Conservation (phyloP, 2,888 invertebrate genomes). For the Stegophylla sp. region DNA sequence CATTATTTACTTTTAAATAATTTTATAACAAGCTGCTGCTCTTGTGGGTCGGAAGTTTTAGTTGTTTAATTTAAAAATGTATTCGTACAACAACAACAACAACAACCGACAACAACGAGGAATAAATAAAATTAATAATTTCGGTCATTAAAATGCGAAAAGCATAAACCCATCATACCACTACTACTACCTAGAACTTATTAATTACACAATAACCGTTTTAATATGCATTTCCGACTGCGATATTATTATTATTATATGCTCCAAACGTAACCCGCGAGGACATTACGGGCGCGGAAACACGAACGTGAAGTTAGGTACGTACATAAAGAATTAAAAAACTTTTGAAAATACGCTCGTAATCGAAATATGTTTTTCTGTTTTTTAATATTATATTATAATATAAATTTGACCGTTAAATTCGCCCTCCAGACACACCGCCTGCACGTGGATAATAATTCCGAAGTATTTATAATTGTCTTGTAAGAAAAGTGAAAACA, state of each 20-base stretch:
- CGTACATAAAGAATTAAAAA: not conserved
- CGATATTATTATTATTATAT: not conserved
- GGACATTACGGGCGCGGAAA: not conserved
- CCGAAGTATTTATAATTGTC: not conserved
- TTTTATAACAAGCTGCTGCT: conserved; percentile 9
- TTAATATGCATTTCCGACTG: not conserved
- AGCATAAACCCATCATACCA: not conserved
- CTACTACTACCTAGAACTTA: not conserved
- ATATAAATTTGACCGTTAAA: not conserved
- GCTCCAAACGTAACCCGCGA: not conserved
- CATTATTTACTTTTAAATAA: conserved; percentile 35
- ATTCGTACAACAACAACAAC: not conserved
- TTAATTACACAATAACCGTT: not conserved
- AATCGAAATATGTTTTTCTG: not conserved
- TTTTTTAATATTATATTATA: not conserved
- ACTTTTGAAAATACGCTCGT: not conserved
- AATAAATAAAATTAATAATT: not conserved
- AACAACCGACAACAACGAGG: not conserved
- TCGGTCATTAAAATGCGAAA: not conserved
- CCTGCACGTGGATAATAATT: too few relatives aligned
- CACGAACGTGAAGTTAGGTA: not conserved
- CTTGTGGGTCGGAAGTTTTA: not conserved
- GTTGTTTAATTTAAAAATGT: not conserved
- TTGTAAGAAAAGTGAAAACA: conserved; percentile 30
- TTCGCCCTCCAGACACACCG: not conserved